phyloP scores from a whole-genome alignment of 2,113 vertebrate species.

The Lontra canadensis region DNA sequence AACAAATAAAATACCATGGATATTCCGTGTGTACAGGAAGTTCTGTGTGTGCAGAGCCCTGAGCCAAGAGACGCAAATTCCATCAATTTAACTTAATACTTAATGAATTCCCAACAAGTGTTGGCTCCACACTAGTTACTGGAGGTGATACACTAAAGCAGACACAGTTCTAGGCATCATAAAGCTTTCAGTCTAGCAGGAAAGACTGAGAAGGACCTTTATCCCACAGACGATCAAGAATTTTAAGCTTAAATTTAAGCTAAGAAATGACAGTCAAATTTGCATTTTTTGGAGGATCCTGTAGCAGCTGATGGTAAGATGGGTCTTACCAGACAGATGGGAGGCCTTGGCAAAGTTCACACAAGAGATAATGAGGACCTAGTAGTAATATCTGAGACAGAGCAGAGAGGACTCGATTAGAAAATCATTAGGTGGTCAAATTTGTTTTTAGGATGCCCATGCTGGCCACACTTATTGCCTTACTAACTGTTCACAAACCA shows the following conservation, averaged over 20 bases:
- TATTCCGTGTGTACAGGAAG: background rate
- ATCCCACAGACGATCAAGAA: background rate
- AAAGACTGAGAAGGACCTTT: background rate
- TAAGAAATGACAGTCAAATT: background rate
- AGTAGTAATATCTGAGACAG: background rate
- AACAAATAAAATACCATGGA: background rate
- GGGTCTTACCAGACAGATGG: background rate
- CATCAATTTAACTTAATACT: background rate
- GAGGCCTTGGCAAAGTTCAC: background rate
- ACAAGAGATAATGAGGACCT: background rate
- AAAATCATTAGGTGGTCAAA: background rate
- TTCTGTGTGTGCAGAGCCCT: background rate
- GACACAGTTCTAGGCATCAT: background rate
- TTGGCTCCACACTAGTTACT: background rate
- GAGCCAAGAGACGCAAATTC: background rate
- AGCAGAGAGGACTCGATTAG: background rate
- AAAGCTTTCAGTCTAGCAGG: background rate
- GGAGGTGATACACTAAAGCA: background rate
- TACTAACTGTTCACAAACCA: background rate
- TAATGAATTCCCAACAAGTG: background rate
- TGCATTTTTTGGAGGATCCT: background rate
- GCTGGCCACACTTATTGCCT: background rate
- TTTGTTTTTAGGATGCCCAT: background rate
- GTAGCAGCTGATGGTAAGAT: background rate
- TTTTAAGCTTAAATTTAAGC: background rate